These are phyloP conservation scores for Dendrolimus kikuchii DNA, from an alignment of 1,140 invertebrate species.

Conservation along the genomic window DNA sequence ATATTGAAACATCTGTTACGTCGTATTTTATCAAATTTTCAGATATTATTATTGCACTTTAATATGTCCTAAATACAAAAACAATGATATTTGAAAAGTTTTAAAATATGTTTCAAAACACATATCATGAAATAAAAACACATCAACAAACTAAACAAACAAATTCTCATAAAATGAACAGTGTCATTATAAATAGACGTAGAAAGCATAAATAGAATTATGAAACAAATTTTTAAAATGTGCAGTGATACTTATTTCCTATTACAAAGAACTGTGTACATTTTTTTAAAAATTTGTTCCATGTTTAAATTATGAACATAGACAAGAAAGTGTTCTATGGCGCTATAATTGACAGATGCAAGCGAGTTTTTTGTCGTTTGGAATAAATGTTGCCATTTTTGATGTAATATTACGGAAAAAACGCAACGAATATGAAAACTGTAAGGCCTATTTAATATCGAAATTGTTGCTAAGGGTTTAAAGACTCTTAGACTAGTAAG, in stretches of 20 bases:
- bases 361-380: too few relatives aligned
- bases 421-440: too few relatives aligned
- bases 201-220: conserved; percentile 1
- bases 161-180: conserved; percentile 19
- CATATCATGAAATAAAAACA: conserved; percentile 29
- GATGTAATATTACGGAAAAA: too few relatives aligned
- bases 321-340: too few relatives aligned
- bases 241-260: background rate
- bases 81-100: conserved; percentile 14
- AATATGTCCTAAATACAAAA: conserved; percentile 3
- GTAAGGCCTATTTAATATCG: background rate
- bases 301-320: too few relatives aligned
- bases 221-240: conserved; percentile 2
- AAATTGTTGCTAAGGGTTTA: background rate
- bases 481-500: too few relatives aligned
- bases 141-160: conserved; percentile 20
- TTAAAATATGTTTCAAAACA: conserved; percentile 24
- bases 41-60: conserved; percentile 6
- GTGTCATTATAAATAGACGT: conserved; percentile 18
- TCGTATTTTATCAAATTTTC: conserved; percentile 11
- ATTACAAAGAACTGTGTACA: background rate
- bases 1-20: background rate
- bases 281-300: too few relatives aligned
- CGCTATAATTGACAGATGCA: too few relatives aligned
- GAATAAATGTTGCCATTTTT: too few relatives aligned